These are phyloP conservation scores for Delia radicum DNA, from an alignment of 1,140 invertebrate species.

Conservation along the genomic window DNA sequence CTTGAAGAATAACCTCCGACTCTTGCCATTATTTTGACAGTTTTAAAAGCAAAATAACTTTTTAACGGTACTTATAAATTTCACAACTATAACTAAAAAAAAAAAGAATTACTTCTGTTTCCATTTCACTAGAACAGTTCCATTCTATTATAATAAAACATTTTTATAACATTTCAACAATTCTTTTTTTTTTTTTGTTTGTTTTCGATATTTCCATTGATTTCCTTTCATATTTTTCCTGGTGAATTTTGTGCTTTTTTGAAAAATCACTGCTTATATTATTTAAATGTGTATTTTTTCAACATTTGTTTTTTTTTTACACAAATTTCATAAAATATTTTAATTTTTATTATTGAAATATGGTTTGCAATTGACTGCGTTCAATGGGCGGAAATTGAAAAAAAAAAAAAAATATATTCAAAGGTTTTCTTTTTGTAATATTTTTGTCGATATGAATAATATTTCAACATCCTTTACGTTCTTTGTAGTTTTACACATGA, in stretches of 20 bases:
- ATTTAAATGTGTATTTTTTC: neutral
- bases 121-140: too few relatives aligned
- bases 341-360: constrained; percentile 24
- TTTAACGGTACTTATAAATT: too few relatives aligned
- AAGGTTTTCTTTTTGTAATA: neutral
- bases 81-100: too few relatives aligned
- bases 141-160: too few relatives aligned
- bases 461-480: constrained; percentile 14
- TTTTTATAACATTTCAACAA: too few relatives aligned
- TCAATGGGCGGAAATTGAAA: constrained; percentile 16
- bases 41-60: too few relatives aligned
- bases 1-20: too few relatives aligned
- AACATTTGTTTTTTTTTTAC: neutral
- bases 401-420: neutral
- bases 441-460: constrained; percentile 5
- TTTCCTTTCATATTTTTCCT: neutral
- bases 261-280: neutral
- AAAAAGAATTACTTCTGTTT: too few relatives aligned
- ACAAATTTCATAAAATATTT: constrained; percentile 19
- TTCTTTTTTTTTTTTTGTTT: neutral
- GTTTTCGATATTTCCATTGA: neutral
- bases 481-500: constrained; percentile 23
- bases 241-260: neutral
- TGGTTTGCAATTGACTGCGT: constrained; percentile 23
- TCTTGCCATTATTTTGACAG: too few relatives aligned